phyloP scores from a whole-genome alignment of 2,797 vertebrate species.

The Pipistrellus pygmaeus region DNA sequence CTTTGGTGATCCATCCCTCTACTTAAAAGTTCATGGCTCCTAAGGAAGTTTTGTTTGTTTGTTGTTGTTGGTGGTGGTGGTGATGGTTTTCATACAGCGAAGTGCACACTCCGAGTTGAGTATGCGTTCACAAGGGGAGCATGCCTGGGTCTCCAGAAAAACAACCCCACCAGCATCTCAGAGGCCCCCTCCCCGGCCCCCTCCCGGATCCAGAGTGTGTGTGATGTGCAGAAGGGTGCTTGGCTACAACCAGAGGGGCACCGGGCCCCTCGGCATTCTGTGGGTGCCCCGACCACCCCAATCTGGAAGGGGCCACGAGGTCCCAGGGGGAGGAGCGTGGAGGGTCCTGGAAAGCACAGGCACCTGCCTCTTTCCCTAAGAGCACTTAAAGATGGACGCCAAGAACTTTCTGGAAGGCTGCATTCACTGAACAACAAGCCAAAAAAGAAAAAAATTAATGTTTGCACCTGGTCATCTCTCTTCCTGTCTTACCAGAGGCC shows the following conservation, averaged over 20 bases:
- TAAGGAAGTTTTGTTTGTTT: background rate
- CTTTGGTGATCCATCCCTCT: background rate
- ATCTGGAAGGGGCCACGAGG: background rate
- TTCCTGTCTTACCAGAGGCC: background rate
- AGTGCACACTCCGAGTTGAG: no score
- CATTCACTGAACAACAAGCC: background rate
- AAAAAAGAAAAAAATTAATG: background rate
- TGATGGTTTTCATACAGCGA: background rate
- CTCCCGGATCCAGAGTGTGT: background rate
- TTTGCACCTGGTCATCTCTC: background rate
- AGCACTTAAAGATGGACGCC: background rate
- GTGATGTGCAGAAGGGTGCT: background rate
- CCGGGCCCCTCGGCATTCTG: no score
- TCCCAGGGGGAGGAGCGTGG: background rate
- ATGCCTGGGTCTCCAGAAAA: background rate
- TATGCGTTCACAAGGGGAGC: background rate
- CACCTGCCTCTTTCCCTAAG: background rate
- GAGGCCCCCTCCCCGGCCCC: background rate
- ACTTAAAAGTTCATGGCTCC: background rate
- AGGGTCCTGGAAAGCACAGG: background rate
- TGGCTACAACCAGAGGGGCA: background rate
- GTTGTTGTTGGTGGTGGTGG: background rate
- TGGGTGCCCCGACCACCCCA: background rate
- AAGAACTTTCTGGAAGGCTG: constrained; percentile 24
- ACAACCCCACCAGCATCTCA: background rate